These are phyloP conservation scores for Maylandia zebra DNA, from an alignment of 2,113 vertebrate species.

Conservation along the genomic window DNA sequence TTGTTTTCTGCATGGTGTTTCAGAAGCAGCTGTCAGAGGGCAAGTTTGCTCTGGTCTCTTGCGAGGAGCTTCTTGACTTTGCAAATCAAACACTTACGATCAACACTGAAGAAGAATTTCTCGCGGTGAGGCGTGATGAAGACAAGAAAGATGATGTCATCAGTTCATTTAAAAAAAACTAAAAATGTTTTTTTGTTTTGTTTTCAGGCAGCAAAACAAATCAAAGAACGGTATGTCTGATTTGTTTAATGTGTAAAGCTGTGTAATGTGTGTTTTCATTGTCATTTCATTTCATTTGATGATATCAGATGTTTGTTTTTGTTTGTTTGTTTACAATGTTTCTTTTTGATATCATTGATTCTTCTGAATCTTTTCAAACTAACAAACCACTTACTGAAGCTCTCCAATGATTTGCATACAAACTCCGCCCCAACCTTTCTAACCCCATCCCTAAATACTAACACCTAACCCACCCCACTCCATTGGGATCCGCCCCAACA, in stretches of 20 bases:
- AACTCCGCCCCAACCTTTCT: not conserved
- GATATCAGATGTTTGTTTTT: not conserved
- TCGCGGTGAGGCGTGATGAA: slow-evolving; percentile 67
- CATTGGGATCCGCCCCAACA: not conserved
- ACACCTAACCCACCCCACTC: not conserved
- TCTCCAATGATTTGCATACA: not conserved
- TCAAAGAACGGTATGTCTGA: slow-evolving; percentile 88
- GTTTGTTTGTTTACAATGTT: not conserved
- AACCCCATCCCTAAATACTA: not conserved
- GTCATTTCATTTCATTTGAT: not conserved
- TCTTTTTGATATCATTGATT: not conserved
- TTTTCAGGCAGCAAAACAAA: slow-evolving; percentile 88
- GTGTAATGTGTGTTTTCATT: not conserved
- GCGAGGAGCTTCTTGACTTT: slow-evolving; percentile 84
- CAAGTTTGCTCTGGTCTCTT: slow-evolving; percentile 77
- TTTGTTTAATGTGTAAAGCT: not conserved
- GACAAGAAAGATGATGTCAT: not conserved
- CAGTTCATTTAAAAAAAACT: not conserved
- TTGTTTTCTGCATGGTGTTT: not conserved
- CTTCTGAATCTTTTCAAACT: not conserved
- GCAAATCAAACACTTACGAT: slow-evolving; percentile 79
- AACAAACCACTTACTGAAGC: not conserved
- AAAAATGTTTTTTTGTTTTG: not conserved
- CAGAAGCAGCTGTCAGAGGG: slow-evolving; percentile 84
- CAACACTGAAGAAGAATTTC: slow-evolving; percentile 78